These are phyloP conservation scores for Cephus sareptanus DNA, from an alignment of 2,888 invertebrate species.

Conservation along the genomic window DNA sequence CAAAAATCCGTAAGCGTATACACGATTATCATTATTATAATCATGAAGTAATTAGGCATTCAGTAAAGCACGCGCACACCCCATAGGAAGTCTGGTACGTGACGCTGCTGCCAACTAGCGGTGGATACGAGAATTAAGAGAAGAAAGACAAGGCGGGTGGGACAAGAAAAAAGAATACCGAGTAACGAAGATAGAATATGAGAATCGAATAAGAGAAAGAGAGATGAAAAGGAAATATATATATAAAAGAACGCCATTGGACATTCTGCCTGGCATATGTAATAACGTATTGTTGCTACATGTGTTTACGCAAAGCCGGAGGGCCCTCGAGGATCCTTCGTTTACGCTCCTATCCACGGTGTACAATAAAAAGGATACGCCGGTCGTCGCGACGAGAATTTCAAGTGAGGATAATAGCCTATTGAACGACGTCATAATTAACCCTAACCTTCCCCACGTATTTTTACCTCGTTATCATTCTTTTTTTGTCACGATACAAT, in stretches of 20 bases:
- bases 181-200: neutral
- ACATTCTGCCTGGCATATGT: slow-evolving; percentile 39
- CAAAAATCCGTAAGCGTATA: neutral
- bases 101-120: slow-evolving; percentile 55
- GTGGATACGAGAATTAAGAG: slow-evolving; percentile 26
- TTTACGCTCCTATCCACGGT: neutral
- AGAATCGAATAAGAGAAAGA: neutral
- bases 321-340: neutral
- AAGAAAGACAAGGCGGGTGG: slow-evolving; percentile 30
- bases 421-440: neutral
- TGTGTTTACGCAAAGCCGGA: slow-evolving; percentile 32
- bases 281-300: slow-evolving; percentile 47
- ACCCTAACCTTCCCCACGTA: neutral
- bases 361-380: neutral
- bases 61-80: slow-evolving; percentile 38
- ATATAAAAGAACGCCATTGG: slow-evolving; percentile 15
- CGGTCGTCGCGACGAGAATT: neutral
- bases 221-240: neutral
- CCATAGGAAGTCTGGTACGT: slow-evolving; percentile 62
- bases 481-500: neutral
- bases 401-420: neutral
- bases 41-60: slow-evolving; percentile 46
- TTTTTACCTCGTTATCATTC: neutral
- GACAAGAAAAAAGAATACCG: neutral
- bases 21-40: neutral